Base-by-base conservation (phyloP, 1,140 invertebrate species). In the Apis florea region DNA sequence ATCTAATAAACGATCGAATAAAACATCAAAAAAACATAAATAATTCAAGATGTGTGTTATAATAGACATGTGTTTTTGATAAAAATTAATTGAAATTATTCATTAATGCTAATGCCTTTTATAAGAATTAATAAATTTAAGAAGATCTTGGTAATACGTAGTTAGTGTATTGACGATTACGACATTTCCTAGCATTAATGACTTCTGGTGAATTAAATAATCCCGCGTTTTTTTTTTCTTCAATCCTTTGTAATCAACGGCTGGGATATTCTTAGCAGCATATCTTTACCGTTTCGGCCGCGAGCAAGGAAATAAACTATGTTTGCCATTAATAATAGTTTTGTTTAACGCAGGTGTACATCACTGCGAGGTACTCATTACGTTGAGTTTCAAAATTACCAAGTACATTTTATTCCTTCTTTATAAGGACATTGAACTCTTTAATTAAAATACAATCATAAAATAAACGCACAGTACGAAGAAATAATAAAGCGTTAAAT, bases 321-420 rank as follows among this genome's bases (percentile, higher is more conserved):
- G 61, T 76, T 54, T 54, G 21, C 5, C 21, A 49, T 54, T 51
- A n/a, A 58, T 31, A 51, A 61, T 31, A 51, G 74, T 76, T 76
- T 76, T 76, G 13, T n/a, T 66, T 40, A n/a, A 31, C 21, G 47
- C 51, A 76, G 61, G 51, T 76, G 61, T 66, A 51, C 17, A 61
- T 40, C 6, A 17, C n/a, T n/a, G 47, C n/a, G 15, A n/a, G 47
- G 13, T 51, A 21, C 1, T 26, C 1, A 15, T 49, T 59, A 13
- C 12, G 10, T 15, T 1, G 17, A 51, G 1, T 31, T 11, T 13
- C 9, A 19, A 11, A 26, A 51, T 40, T 8, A 40, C 21, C 8
- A 73, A 51, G 47, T 10, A 19, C 19, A 17, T 26, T 10, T n/a
- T 24, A 26, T n/a, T 19, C 12, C 6, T 21, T n/a, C 10, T 24